A percentile compares a stretch with the other conserved stretches of the same genome.
Conservation (phyloP, 2,888 invertebrate genomes). For the Linnaemya tessellans region DNA sequence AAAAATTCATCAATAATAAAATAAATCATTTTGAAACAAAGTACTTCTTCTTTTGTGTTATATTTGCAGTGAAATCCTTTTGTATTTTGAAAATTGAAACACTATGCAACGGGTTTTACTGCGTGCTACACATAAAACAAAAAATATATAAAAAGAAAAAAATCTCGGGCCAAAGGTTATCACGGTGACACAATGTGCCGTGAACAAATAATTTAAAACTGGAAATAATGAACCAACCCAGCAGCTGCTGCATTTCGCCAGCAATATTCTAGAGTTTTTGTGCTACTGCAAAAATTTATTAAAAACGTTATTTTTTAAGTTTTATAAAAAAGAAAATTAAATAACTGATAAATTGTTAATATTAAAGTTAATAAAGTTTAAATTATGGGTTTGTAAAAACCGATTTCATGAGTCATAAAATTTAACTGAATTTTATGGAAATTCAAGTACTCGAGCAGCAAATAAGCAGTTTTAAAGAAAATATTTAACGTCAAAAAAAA, state of each 20-base stretch:
- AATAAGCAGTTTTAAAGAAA: no score
- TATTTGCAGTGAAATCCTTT: constrained; percentile 49
- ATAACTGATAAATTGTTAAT: no score
- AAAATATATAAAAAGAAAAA: constrained; percentile 15
- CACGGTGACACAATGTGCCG: constrained; percentile 76
- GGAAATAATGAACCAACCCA: constrained; percentile 68
- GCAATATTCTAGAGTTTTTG: constrained; percentile 3
- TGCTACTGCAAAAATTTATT: constrained; percentile 17
- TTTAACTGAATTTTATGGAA: not conserved
- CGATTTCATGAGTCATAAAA: constrained; percentile 22
- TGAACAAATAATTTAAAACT: constrained; percentile 68
- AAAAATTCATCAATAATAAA: constrained; percentile 52
- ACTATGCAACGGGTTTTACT: constrained; percentile 59
- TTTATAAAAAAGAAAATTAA: not conserved
- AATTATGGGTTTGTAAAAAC: not conserved
- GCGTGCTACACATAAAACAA: constrained; percentile 42
- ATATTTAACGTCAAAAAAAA: no score
- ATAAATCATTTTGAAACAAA: constrained; percentile 38
- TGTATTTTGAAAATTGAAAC: constrained; percentile 53
- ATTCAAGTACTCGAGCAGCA: no score
- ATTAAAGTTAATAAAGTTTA: constrained; percentile 3
- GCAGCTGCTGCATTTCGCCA: constrained; percentile 76
- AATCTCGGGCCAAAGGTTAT: constrained; percentile 79
- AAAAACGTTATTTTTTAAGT: constrained; percentile 15
- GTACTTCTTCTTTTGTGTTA: constrained; percentile 5